Percentiles rank a stretch among this genome's conserved stretches.
These are phyloP conservation scores for Oppia nitens DNA, from an alignment of 1,140 invertebrate species.

Conservation along the genomic window DNA sequence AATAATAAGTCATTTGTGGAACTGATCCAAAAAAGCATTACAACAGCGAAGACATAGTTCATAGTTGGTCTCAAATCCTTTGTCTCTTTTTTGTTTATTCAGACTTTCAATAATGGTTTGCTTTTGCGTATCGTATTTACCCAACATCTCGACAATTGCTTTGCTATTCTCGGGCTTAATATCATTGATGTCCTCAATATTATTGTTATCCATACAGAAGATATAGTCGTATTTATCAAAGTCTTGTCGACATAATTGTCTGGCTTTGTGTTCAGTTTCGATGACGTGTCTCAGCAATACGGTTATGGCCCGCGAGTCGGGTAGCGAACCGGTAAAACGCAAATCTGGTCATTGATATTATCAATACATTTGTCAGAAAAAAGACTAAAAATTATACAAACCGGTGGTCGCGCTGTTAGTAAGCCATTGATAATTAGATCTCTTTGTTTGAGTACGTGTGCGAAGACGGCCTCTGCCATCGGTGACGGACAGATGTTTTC, in stretches of 20 bases:
- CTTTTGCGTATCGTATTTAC: constrained; percentile 58
- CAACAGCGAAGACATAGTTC: constrained; percentile 27
- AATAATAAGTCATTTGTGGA: too few species aligned
- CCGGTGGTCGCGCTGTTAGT: constrained; percentile 75
- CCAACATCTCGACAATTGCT: constrained; percentile 58
- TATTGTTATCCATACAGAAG: constrained; percentile 75
- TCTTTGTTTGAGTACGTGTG: constrained; percentile 44
- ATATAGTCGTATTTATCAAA: constrained; percentile 64
- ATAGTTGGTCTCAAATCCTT: constrained; percentile 30
- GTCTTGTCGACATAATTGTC: constrained; percentile 50
- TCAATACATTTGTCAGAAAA: too few species aligned
- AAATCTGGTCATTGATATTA: too few species aligned
- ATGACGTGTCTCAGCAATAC: constrained; percentile 52
- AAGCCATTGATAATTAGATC: constrained; percentile 40
- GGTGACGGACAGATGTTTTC: constrained; percentile 82
- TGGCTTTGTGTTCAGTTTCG: constrained; percentile 50
- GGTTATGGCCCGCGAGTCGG: constrained; percentile 53
- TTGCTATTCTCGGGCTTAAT: constrained; percentile 39
- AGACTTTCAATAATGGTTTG: constrained; percentile 67
- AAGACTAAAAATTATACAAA: constrained; percentile 65
- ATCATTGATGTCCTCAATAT: constrained; percentile 46
- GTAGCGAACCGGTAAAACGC: constrained; percentile 61
- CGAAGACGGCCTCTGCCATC: constrained; percentile 78
- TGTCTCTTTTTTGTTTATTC: constrained; percentile 46
- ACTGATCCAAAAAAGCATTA: constrained; percentile 26